These are phyloP conservation scores for Melanotaenia pygmaea DNA, from an alignment of 2,797 vertebrate species.

Conservation along the genomic window DNA sequence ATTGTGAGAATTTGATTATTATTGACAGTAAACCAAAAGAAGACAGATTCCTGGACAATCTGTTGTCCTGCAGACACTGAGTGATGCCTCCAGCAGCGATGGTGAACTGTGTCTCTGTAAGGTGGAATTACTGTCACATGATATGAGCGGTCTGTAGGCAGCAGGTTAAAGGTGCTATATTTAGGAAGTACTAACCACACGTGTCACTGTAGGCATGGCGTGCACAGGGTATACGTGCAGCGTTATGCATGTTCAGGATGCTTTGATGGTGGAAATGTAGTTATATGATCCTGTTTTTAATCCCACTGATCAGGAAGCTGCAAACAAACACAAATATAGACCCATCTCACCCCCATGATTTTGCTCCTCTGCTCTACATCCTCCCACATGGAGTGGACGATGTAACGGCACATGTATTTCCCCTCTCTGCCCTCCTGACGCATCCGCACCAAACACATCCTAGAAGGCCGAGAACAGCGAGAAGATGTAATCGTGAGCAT, in stretches of 20 bases:
- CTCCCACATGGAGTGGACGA: conserved; percentile 99
- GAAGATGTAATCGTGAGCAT: too few relatives aligned
- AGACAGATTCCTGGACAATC: too few relatives aligned
- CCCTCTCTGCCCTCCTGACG: conserved; percentile 94
- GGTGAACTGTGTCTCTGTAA: neutral
- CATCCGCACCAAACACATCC: conserved; percentile 98
- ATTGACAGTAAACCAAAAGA: too few relatives aligned
- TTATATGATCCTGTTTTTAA: neutral
- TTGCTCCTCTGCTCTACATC: conserved; percentile 96
- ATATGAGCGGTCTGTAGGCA: neutral
- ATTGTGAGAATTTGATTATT: too few relatives aligned
- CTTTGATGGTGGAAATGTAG: neutral
- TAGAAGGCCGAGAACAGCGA: conserved; percentile 51
- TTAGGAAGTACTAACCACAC: neutral
- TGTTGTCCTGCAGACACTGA: neutral
- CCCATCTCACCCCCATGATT: conserved; percentile 93
- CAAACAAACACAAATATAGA: conserved; percentile 7
- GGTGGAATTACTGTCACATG: neutral
- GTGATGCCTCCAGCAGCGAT: too few relatives aligned
- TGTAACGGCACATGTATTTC: conserved; percentile 95
- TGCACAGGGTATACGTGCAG: neutral
- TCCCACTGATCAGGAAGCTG: neutral
- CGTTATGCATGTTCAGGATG: conserved; percentile 1
- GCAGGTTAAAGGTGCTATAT: neutral
- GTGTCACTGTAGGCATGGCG: too few relatives aligned